Conservation (phyloP, 2,113 vertebrate genomes). For the Macaca fascicularis region T2T-MFA8v1.1 NC_088381.1:116698501-116699000, state of each 20-base stretch:
- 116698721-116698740: neutral
- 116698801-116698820: neutral
- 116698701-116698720: neutral
- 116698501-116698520: neutral
- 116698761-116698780: neutral
- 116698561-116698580: neutral
- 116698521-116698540: conserved; percentile 4
- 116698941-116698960: neutral
- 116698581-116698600: neutral
- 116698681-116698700: neutral
- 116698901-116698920: conserved; percentile 17
- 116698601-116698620: neutral
- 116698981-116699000: conserved; percentile 22
- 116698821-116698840: neutral
- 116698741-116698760: neutral
- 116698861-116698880: conserved; percentile 29
- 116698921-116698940: conserved; percentile 39
- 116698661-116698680: neutral
- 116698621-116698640: neutral
- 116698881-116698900: conserved; percentile 14
- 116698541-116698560: neutral
- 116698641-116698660: neutral
- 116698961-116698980: neutral
- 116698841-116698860: neutral
- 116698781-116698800: neutral